phyloP scores from a whole-genome alignment of 2,888 invertebrate species.

The Aelia acuminata region DNA sequence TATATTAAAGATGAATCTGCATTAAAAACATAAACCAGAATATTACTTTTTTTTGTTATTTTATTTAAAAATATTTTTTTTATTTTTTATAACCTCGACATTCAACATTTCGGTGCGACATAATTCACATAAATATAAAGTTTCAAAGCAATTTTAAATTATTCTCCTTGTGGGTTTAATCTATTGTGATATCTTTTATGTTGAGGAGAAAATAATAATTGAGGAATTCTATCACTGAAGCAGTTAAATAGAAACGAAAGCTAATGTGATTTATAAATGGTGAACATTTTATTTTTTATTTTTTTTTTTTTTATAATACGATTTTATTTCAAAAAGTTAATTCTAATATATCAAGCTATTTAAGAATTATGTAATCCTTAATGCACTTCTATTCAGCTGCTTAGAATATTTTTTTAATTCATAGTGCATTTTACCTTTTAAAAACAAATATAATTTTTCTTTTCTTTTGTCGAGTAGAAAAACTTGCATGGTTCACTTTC shows the following conservation, averaged over 20 bases:
- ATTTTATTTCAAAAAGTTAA: no score
- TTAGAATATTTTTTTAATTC: background rate
- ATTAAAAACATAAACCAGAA: no score
- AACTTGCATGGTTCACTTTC: slow-evolving; percentile 44
- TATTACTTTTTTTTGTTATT: no score
- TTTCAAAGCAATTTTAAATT: background rate
- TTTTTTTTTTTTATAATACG: no score
- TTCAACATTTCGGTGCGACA: no score
- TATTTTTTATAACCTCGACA: no score
- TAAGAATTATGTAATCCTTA: background rate
- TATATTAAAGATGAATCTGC: no score
- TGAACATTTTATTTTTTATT: no score
- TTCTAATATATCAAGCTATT: background rate
- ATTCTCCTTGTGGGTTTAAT: background rate
- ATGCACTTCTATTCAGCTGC: background rate
- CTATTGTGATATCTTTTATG: background rate
- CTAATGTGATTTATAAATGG: background rate
- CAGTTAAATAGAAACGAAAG: background rate
- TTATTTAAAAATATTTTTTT: no score
- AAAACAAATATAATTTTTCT: slow-evolving; percentile 38
- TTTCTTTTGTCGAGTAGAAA: slow-evolving; percentile 43
- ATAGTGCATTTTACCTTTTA: background rate
- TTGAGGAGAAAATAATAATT: background rate
- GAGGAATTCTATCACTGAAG: background rate
- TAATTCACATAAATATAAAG: no score